Conservation (phyloP, 23 tunicate species). For the Diplosoma virens region DNA sequence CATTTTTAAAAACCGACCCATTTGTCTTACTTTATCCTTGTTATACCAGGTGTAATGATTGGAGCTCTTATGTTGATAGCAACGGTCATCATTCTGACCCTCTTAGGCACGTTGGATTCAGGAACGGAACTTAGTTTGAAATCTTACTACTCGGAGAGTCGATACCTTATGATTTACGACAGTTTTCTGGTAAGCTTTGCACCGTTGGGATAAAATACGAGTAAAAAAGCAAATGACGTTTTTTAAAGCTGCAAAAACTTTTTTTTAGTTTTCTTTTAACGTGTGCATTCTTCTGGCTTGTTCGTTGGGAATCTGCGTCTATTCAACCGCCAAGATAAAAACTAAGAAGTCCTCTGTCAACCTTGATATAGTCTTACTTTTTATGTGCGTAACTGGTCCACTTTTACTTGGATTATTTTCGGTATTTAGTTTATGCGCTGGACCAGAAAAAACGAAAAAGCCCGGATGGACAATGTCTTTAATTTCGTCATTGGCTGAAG, state of each 20-base stretch:
- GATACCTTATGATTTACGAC: conserved; percentile 10
- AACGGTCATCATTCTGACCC: conserved; percentile 27
- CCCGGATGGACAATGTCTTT: conserved; percentile 18
- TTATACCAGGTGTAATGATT: conserved; percentile 16
- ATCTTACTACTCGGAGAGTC: conserved; percentile 32
- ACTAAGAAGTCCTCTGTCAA: neutral
- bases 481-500: neutral
- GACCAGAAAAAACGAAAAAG: conserved; percentile 2
- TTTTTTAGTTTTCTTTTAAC: conserved; percentile 10
- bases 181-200: conserved; percentile 40
- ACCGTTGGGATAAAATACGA: too few species aligned
- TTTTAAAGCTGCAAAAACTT: neutral
- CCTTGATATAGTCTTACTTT: conserved; percentile 53
- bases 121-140: neutral
- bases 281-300: neutral
- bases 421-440: conserved; percentile 25
- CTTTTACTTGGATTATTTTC: conserved; percentile 38
- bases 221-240: too few species aligned
- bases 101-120: conserved; percentile 19
- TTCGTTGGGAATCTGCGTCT: neutral
- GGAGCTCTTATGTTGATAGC: conserved; percentile 34
- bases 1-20: too few species aligned
- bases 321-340: neutral
- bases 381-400: conserved; percentile 49
- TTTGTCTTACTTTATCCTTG: neutral